These are phyloP conservation scores for Capitulum mitella DNA, from an alignment of 2,888 invertebrate species.

Conservation along the genomic window DNA sequence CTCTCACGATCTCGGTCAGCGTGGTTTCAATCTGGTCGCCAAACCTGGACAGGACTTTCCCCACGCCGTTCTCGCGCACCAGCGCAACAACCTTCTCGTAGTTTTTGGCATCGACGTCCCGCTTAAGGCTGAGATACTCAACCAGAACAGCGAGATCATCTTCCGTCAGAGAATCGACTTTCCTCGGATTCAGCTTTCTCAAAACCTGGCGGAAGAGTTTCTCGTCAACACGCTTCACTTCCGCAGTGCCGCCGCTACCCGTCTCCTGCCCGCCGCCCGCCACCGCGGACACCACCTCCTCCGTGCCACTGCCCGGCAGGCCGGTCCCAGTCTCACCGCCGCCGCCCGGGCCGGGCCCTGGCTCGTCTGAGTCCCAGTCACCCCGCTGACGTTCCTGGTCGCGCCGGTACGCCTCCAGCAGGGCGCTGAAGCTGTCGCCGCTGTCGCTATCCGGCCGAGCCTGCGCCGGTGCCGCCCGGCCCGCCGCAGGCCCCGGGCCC, in stretches of 20 bases:
- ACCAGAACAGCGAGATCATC: neutral
- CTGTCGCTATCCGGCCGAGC: neutral
- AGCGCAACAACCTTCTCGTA: neutral
- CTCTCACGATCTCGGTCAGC: neutral
- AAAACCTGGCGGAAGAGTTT: neutral
- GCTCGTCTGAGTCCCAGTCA: neutral
- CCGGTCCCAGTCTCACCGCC: neutral
- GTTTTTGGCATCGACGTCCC: neutral
- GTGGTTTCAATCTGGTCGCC: too few species aligned
- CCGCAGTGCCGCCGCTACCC: neutral
- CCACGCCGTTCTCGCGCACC: neutral
- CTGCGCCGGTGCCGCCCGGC: neutral
- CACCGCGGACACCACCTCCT: neutral
- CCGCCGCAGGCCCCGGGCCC: too few species aligned
- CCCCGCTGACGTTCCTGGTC: neutral
- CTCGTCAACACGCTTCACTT: neutral
- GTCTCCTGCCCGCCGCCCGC: neutral
- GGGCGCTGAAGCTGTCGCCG: neutral
- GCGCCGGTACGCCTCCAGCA: neutral
- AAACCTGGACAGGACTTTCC: neutral
- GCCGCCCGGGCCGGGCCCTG: neutral
- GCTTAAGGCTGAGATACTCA: neutral
- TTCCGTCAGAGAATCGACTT: neutral
- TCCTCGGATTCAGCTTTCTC: neutral
- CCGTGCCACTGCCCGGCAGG: neutral